Percentiles rank a stretch among this genome's conserved stretches.
Evolutionary conservation across 1,140 invertebrate species (phyloP).

Genomic region (Papilio dardanus): DNA sequence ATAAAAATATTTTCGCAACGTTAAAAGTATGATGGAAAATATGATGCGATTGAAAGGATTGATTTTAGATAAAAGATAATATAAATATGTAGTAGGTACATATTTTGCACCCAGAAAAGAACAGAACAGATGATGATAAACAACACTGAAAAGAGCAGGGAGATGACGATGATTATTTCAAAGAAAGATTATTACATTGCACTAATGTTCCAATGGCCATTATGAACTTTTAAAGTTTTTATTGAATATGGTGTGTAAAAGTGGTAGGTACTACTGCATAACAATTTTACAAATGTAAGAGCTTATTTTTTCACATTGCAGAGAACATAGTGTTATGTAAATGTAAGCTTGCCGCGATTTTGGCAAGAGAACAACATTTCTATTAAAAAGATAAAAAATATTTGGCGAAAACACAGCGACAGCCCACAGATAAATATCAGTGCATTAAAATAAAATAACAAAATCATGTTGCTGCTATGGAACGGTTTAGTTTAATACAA

Average conservation of each 20-base stretch:
- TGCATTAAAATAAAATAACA: neutral
- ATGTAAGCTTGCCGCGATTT: slow-evolving; percentile 20
- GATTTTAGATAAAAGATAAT: too few species aligned
- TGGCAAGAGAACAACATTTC: slow-evolving; percentile 30
- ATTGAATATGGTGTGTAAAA: neutral
- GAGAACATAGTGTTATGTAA: slow-evolving; percentile 4
- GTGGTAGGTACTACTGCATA: neutral
- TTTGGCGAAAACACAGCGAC: neutral
- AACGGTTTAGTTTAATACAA: neutral
- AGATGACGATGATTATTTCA: neutral
- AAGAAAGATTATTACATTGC: neutral
- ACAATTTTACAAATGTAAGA: neutral
- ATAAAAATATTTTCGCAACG: slow-evolving; percentile 39
- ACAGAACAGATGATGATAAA: too few species aligned
- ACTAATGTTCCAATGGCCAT: neutral
- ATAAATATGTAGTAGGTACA: too few species aligned
- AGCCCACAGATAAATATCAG: neutral
- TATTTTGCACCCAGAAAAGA: too few species aligned
- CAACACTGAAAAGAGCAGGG: neutral
- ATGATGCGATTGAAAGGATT: neutral
- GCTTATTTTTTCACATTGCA: slow-evolving; percentile 16
- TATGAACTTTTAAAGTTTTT: neutral
- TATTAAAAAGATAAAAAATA: slow-evolving; percentile 26
- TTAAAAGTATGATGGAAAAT: neutral
- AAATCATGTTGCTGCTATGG: neutral